Evolutionary conservation across 2,113 vertebrate species (phyloP).

Genomic region (Lophotis ruficrista): DNA sequence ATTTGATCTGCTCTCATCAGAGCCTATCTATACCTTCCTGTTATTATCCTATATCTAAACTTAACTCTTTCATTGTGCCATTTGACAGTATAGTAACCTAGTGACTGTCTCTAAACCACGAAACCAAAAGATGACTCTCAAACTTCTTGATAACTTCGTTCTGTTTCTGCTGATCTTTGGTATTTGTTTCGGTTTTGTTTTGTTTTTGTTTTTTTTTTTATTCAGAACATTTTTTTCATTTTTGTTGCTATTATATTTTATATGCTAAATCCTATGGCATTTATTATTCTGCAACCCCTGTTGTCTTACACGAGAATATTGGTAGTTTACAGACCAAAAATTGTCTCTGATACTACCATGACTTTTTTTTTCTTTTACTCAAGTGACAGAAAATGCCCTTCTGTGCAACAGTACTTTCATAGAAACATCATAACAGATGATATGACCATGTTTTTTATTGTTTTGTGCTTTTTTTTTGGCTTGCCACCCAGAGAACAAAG

Average conservation of each 20-base stretch:
- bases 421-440: background rate
- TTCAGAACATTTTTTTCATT: background rate
- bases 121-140: background rate
- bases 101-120: background rate
- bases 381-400: background rate
- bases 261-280: background rate
- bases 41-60: background rate
- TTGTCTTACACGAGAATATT: background rate
- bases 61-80: background rate
- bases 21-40: background rate
- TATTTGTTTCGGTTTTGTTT: background rate
- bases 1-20: background rate
- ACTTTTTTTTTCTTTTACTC: background rate
- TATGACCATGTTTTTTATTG: background rate
- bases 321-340: background rate
- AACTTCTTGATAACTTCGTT: background rate
- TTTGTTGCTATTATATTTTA: background rate
- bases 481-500: background rate
- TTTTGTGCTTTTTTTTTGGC: background rate
- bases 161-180: background rate
- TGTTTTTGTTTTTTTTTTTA: background rate
- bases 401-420: background rate
- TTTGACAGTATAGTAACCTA: background rate
- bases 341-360: fast-evolving
- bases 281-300: background rate